Evolutionary conservation across 2,797 vertebrate genomes (phyloP), one percentile per base, ranked within the genome.

Genomic region (Meda fulgida): DNA sequence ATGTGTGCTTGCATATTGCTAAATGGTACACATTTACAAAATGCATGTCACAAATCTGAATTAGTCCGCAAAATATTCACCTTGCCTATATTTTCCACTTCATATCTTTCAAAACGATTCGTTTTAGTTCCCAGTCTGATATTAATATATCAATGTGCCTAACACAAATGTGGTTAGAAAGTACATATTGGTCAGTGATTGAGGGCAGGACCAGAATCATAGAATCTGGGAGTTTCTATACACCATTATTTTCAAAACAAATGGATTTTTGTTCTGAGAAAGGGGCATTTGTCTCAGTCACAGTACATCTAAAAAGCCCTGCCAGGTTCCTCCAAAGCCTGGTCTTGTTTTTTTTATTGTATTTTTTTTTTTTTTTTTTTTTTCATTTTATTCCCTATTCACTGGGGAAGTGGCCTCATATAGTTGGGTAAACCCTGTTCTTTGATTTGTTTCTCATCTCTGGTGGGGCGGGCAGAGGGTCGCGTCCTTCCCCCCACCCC

Each of bases 1-100:
- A 71, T 51, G 40, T 19, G 43, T 29, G 31, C 89, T 93, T 94
- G 94, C 93, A 94, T 93, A 93, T 93, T 92, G 90, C 93, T 93
- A 89, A 85, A 87, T 91, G 87, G 76, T 85, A 63, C 60, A 80
- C 87, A 83, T 81, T 77, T 88, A 88, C 65, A 87, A 90, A 92
- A 92, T 85, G 91, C 87, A 86, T 85, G 85, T 85, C 85, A 82
- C 85, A 88, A 81, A 83, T 90, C 83, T 77, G 29, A 84, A 63
- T 83, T 85, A 8, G 46, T 79, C 86, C 29, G 87, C 73, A 31
- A 84, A 84, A 67, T 81, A 46, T 84, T 77, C 63, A 3, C 8
- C 69, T 55, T 46, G 6, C 53, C 66, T 8, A 70, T 65, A 5
- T 78, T 79, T 29, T 69, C 46, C 16, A 31, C 79, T 46, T 66